A percentile compares a stretch with the other conserved stretches of the same genome.
Conservation (phyloP, 1,140 invertebrate genomes). For the Elysia chlorotica region DNA sequence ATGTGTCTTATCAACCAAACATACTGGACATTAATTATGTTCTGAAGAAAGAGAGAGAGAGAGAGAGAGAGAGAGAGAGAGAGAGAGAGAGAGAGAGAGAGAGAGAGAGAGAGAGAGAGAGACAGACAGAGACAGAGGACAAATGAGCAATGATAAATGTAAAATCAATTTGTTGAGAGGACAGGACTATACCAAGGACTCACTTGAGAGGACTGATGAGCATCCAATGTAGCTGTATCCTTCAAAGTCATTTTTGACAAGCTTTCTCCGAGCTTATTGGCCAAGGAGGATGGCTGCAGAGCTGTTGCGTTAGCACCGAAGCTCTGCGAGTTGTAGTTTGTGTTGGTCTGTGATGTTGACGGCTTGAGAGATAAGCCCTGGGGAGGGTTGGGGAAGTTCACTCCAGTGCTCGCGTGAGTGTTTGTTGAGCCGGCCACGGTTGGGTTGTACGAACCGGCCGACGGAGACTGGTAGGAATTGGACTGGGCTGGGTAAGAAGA, state of each 20-base stretch:
- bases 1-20: too few species aligned
- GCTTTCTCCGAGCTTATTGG: conserved; percentile 52
- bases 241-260: conserved; percentile 55
- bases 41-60: too few species aligned
- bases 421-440: conserved; percentile 17
- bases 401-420: conserved; percentile 12
- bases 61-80: too few species aligned
- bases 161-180: too few species aligned
- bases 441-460: conserved; percentile 32
- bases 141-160: too few species aligned
- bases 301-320: conserved; percentile 28
- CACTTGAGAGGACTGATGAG: conserved; percentile 45
- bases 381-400: conserved; percentile 1
- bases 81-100: too few species aligned
- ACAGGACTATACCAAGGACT: too few species aligned
- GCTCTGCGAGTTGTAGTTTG: conserved; percentile 33
- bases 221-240: conserved; percentile 42
- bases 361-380: conserved; percentile 22
- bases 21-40: too few species aligned
- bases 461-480: conserved; percentile 29
- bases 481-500: conserved; percentile 37
- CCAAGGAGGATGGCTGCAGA: conserved; percentile 43
- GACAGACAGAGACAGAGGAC: too few species aligned
- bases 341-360: conserved; percentile 20
- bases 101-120: too few species aligned